phyloP scores from a whole-genome alignment of 2,888 invertebrate species.

The Caenorhabditis sulstoni region DNA sequence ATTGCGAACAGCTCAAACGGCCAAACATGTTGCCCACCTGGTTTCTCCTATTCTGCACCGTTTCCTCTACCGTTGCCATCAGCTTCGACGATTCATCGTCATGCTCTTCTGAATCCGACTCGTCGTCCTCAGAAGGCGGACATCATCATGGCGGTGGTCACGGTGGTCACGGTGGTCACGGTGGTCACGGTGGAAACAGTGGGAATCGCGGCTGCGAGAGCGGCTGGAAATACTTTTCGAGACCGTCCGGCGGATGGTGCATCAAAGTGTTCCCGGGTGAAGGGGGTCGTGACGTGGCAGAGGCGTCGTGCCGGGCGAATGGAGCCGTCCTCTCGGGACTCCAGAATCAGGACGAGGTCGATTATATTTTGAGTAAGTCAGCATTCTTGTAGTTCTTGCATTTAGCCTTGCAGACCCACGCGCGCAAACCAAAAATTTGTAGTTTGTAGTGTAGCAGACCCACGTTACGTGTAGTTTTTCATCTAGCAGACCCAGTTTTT shows the following conservation, averaged over 20 bases:
- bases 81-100: too few species aligned
- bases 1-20: too few species aligned
- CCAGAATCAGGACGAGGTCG: not conserved
- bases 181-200: not conserved
- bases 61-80: too few species aligned
- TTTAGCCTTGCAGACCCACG: not conserved
- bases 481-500: too few species aligned
- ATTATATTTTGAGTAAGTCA: not conserved
- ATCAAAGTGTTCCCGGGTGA: slow-evolving; percentile 9
- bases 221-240: slow-evolving; percentile 13
- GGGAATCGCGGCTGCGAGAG: slow-evolving; percentile 2
- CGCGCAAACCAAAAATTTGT: too few species aligned
- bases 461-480: too few species aligned
- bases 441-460: too few species aligned
- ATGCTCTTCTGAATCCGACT: too few species aligned
- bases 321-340: slow-evolving; percentile 1
- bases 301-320: not conserved
- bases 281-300: not conserved
- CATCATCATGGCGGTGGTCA: not conserved
- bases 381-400: not conserved
- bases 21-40: too few species aligned
- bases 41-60: too few species aligned
- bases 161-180: not conserved
- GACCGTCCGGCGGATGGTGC: slow-evolving; percentile 34
- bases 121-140: too few species aligned